Percentiles rank a stretch among this genome's conserved stretches.
phyloP scores from a whole-genome alignment of 2,888 invertebrate species.

The Aphidoletes aphidimyza region DNA sequence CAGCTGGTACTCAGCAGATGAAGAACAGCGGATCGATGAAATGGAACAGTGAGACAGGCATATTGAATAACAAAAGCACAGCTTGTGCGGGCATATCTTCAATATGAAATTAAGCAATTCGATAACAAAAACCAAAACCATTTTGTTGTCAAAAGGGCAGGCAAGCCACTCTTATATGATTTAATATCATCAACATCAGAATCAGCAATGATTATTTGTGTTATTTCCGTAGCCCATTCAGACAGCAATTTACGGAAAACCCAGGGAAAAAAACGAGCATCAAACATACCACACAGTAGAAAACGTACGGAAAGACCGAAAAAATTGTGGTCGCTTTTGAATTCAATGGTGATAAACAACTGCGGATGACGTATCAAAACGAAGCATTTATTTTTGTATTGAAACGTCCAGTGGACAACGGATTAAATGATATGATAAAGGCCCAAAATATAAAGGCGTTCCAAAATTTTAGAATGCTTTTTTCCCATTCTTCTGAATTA shows the following conservation, averaged over 20 bases:
- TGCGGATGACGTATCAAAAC: neutral
- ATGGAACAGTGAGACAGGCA: neutral
- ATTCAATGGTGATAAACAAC: neutral
- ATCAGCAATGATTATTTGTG: neutral
- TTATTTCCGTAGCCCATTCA: neutral
- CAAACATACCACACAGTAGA: neutral
- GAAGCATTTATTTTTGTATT: neutral
- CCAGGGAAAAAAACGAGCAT: neutral
- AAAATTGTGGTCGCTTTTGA: neutral
- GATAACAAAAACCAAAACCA: too few relatives aligned
- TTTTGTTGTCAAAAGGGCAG: too few relatives aligned
- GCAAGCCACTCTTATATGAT: too few relatives aligned
- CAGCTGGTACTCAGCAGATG: neutral
- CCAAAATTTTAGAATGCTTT: neutral
- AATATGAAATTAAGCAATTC: too few relatives aligned
- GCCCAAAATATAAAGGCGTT: neutral
- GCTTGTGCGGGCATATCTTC: too few relatives aligned
- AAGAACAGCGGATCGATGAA: neutral
- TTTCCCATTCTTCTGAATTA: neutral
- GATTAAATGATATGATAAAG: neutral
- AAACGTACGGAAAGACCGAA: neutral
- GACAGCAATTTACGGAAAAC: neutral
- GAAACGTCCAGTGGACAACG: neutral
- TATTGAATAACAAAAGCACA: neutral
- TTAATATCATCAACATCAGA: too few relatives aligned